Base-by-base conservation (phyloP, 2,797 vertebrate genomes). In the Acropternis orthonyx region DNA sequence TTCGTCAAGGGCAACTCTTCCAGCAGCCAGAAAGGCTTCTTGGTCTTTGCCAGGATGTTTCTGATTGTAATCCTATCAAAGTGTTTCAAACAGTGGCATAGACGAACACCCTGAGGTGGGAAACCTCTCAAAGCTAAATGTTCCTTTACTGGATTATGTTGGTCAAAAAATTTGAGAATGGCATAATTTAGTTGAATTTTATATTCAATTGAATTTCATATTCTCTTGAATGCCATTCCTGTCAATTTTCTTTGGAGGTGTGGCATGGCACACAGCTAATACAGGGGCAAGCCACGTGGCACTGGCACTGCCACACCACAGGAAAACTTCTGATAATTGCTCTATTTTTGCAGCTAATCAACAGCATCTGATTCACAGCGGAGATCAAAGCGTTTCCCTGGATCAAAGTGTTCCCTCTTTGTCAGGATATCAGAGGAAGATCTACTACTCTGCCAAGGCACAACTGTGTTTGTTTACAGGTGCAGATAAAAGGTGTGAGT, bases 281-380 rank as follows among this genome's bases (percentile, higher is more conserved):
- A 15, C 43, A 43, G 75, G 56, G 44, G n/a, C 73, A 63, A 48
- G 52, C 69, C 52, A 1, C 9, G 66, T 30, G 28, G 26, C 17
- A 67, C 34, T 34, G 48, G 58, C 32, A 4, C 55, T 65, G 73
- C 78, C 54, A 28, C 32, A 27, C 56, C 73, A 39, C 83, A 62
- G 52, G 34, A 78, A 61, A 59, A 58, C 36, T 32, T 22, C 46
- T 62, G 5, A n/a, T 73, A 76, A 91, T 91, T 73, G 71, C 92
- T 94, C 81, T 93, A 74, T 89, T 94, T 96, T 89, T 79, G 76
- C 81, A 76, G 84, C 56, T 87, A 89, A 93, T 91, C 95, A 74
- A 23, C 59, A 87, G 58, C 87, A 91, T 89, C 92, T 89, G 48
- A 44, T 75, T 79, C 56, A 69, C 75, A 10, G 37, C 12, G 15